Base-by-base conservation (phyloP, 1,140 invertebrate species). In the Ooceraea biroi region DNA sequence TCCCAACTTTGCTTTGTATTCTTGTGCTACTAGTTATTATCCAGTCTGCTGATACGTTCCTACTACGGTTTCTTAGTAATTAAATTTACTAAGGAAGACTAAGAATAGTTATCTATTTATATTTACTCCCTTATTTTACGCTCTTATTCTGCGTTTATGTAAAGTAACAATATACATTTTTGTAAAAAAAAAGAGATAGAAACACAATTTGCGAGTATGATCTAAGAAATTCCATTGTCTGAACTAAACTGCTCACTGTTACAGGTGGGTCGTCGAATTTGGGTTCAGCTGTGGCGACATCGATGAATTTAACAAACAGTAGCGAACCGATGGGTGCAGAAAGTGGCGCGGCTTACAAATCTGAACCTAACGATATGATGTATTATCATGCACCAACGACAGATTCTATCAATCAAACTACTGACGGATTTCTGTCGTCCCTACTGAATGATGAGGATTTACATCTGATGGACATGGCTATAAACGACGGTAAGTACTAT, bases 391-490 rank as follows among this genome's bases (percentile, higher is more conserved):
- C 96, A 92, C 94, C 95, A 25, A 94, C 95, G 55, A 93, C 95
- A 87, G 95, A 97, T 92, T 94, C 92, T 3, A 95, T 97, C 92
- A 96, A 97, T 94, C 96, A 97, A 88, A 97, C 96, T 25, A 96
- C 96, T 14, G 97, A 98, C 89, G 97, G 97, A 44, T 97, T 98
- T 90, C 96, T 98, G 25, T 97, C 97, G 82, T 97, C 97, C 0
- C 96, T 98, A 87, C 95, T 98, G 48, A 98, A 97, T 89, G 97
- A 98, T 86, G 97, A 98, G 88, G 97, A 98, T 92, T 93, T 98
- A 27, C 97, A 98, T 88, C 94, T 98, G 30, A 98, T 98, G 97
- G 97, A 98, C 88, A 98, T 98, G 97, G 97, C 97, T 57, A 96
- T 97, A 95, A 97, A 96, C 91, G 97, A 98, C 93, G 97, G 97